Conservation (phyloP, 2,797 vertebrate genomes). For the Gadopsis marmoratus region DNA sequence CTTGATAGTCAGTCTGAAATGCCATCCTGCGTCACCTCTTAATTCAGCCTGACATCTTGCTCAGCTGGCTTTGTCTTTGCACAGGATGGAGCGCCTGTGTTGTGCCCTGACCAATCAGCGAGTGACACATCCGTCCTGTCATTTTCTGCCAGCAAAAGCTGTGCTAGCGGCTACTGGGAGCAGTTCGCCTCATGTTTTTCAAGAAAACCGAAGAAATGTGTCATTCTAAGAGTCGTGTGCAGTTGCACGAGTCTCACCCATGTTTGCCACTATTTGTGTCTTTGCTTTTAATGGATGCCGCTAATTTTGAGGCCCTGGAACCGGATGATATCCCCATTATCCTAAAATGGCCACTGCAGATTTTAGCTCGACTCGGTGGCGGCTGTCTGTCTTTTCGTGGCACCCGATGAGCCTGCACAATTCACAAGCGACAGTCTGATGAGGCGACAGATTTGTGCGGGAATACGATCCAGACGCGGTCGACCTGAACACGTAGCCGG, state of each 20-base stretch:
- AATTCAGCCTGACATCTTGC: not conserved
- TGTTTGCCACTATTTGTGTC: not conserved
- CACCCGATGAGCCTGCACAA: not conserved
- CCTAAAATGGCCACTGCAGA: too few species aligned
- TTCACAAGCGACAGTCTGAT: not conserved
- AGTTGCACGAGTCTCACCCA: not conserved
- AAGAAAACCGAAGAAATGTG: too few species aligned
- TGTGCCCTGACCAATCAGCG: not conserved
- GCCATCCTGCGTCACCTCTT: too few species aligned
- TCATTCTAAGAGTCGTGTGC: not conserved
- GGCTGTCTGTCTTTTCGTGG: not conserved
- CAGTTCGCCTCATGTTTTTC: too few species aligned
- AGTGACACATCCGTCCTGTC: not conserved
- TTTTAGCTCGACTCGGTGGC: too few species aligned
- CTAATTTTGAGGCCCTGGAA: not conserved
- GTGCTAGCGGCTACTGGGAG: too few species aligned
- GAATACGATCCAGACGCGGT: constrained; percentile 15
- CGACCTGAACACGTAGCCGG: not conserved
- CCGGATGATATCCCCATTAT: not conserved
- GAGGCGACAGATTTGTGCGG: not conserved
- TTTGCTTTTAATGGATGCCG: not conserved
- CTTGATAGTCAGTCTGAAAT: too few species aligned
- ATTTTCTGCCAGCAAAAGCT: not conserved
- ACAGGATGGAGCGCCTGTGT: not conserved
- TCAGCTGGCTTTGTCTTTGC: not conserved